Conservation (phyloP, 2,113 vertebrate genomes). For the Solea solea region DNA sequence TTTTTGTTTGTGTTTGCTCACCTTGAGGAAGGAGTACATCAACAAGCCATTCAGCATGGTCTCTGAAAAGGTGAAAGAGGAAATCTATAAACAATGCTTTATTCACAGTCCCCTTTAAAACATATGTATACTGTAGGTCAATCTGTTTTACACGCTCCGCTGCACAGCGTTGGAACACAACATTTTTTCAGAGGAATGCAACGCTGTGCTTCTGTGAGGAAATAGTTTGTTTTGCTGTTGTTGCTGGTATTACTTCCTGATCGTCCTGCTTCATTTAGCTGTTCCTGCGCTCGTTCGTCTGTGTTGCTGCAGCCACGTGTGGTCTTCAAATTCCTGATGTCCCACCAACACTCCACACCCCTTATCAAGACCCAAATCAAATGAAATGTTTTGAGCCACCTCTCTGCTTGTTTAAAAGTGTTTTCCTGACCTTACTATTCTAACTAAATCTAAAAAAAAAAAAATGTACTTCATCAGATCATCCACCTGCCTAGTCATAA, state of each 20-base stretch:
- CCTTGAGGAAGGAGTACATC: constrained; percentile 99
- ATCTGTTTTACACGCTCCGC: too few relatives aligned
- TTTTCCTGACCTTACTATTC: background rate
- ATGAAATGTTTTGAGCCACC: too few relatives aligned
- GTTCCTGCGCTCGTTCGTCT: background rate
- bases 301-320: background rate
- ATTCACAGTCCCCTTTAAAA: background rate
- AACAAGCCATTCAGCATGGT: constrained; percentile 97
- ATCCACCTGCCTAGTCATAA: too few relatives aligned
- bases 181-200: too few relatives aligned
- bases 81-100: constrained; percentile 24
- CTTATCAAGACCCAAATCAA: background rate
- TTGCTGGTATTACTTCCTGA: background rate
- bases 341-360: background rate
- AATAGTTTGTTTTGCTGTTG: background rate
- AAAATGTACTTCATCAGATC: too few relatives aligned
- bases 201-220: background rate
- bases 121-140: too few relatives aligned
- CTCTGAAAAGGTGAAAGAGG: constrained; percentile 80
- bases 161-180: background rate
- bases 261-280: background rate
- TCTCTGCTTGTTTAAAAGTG: too few relatives aligned
- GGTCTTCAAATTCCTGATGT: background rate
- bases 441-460: too few relatives aligned
- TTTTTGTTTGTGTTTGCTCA: constrained; percentile 76